phyloP scores from a whole-genome alignment of 2,888 invertebrate genomes.

The Microchrysa polita region DNA sequence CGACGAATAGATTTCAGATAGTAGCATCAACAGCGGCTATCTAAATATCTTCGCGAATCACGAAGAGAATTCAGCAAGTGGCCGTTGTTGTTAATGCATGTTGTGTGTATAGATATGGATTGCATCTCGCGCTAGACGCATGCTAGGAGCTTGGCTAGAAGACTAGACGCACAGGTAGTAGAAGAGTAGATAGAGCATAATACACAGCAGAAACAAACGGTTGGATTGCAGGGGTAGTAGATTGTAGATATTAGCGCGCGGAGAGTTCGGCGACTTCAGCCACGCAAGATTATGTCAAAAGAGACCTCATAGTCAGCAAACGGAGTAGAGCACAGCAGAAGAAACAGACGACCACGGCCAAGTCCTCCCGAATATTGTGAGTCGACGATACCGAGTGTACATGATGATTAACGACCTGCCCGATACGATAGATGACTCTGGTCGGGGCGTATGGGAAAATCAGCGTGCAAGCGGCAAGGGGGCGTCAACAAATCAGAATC shows the following conservation, averaged over 20 bases:
- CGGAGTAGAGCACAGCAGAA: no score
- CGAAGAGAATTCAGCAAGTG: conserved; percentile 1
- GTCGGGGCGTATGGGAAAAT: conserved; percentile 8
- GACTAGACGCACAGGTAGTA: not conserved
- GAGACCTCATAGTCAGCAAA: not conserved
- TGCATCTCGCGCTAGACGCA: not conserved
- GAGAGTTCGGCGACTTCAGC: not conserved
- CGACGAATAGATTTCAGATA: conserved; percentile 26
- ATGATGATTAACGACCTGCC: conserved; percentile 36
- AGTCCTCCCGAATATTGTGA: conserved; percentile 30
- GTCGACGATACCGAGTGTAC: no score
- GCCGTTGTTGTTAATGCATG: conserved; percentile 33
- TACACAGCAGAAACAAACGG: not conserved
- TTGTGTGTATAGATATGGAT: no score
- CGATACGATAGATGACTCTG: not conserved
- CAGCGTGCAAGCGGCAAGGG: not conserved
- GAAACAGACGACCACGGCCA: not conserved
- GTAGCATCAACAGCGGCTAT: not conserved
- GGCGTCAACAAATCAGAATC: not conserved
- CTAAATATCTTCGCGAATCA: not conserved
- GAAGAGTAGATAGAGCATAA: no score
- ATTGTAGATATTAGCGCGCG: not conserved
- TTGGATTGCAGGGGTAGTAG: not conserved
- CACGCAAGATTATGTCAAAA: conserved; percentile 23
- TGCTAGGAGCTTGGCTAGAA: not conserved